Conservation (phyloP, 2,888 invertebrate species). For the Muscina levida region DNA sequence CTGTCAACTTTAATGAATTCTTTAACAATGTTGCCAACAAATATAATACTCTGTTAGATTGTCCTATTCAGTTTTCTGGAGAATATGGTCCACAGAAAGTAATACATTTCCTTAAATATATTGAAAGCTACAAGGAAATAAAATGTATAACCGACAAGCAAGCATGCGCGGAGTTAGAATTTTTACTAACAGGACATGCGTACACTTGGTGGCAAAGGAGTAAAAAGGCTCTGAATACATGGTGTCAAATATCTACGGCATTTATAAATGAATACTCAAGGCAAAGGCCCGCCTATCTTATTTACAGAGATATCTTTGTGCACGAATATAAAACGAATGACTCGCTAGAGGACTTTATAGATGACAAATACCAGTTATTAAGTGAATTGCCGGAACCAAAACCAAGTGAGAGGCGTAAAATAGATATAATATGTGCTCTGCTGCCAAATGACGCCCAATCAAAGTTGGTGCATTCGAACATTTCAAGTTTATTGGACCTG, state of each 20-base stretch:
- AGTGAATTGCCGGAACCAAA: conserved; percentile 48
- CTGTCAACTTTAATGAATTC: conserved; percentile 44
- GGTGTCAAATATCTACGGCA: conserved; percentile 51
- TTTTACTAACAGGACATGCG: conserved; percentile 49
- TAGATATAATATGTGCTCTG: conserved; percentile 61
- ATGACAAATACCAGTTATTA: conserved; percentile 54
- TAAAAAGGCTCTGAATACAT: conserved; percentile 37
- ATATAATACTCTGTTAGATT: conserved; percentile 60
- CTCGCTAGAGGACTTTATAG: conserved; percentile 43
- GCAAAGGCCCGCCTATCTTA: conserved; percentile 31
- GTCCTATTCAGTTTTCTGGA: conserved; percentile 56
- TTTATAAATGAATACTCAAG: conserved; percentile 52
- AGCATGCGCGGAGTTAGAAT: conserved; percentile 54
- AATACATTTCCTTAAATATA: conserved; percentile 59
- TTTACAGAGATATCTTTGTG: conserved; percentile 56
- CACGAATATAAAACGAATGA: conserved; percentile 30
- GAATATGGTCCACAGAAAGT: conserved; percentile 54
- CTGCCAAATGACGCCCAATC: conserved; percentile 47
- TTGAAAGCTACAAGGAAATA: conserved; percentile 56
- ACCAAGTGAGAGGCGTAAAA: conserved; percentile 46
- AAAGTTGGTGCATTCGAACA: conserved; percentile 30
- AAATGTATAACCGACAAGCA: conserved; percentile 60
- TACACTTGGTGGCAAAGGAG: conserved; percentile 53
- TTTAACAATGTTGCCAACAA: conserved; percentile 49
- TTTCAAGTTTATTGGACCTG: conserved; percentile 39